A percentile compares a stretch with the other conserved stretches of the same genome.
These are phyloP conservation scores for Drosophila vallismaia DNA, from an alignment of 2,888 invertebrate species.

Conservation along the genomic window DNA sequence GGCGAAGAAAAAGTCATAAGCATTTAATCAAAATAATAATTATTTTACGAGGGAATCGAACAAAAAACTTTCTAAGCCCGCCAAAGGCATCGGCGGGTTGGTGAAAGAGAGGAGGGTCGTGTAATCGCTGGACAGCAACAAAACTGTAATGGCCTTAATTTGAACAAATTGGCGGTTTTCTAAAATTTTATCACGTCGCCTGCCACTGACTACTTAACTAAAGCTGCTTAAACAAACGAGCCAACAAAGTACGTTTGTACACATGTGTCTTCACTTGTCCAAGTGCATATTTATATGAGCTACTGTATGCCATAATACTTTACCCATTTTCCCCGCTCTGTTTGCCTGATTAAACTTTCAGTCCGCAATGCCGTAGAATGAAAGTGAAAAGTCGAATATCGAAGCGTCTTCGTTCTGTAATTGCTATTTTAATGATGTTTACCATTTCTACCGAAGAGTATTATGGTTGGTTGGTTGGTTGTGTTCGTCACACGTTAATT, in stretches of 20 bases:
- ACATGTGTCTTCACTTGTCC: conserved; percentile 6
- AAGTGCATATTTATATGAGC: conserved; percentile 4
- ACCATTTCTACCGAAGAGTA: conserved; percentile 2
- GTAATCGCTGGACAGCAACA: conserved; percentile 50
- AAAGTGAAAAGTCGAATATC: conserved; percentile 68
- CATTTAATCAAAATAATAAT: conserved; percentile 33
- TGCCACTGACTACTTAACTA: conserved; percentile 41
- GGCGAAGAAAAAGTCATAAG: conserved; percentile 40
- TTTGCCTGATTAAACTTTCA: conserved; percentile 54
- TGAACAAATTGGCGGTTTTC: conserved; percentile 73
- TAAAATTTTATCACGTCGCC: conserved; percentile 79
- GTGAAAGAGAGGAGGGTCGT: conserved; percentile 27
- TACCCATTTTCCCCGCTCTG: conserved; percentile 46
- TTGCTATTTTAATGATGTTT: conserved; percentile 9
- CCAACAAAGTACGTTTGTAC: conserved; percentile 30
- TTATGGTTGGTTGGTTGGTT: not conserved
- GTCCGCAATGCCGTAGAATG: conserved; percentile 59
- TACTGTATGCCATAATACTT: conserved; percentile 39
- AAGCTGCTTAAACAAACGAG: conserved; percentile 52
- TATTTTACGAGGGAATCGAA: conserved; percentile 39
- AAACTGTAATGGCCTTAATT: conserved; percentile 68
- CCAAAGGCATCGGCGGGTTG: conserved; percentile 24
- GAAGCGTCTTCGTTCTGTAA: conserved; percentile 38
- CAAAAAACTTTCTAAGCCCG: conserved; percentile 64
- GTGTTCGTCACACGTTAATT: conserved; percentile 8